Evolutionary conservation across 2,113 vertebrate genomes (phyloP).

Genomic region (Girardinichthys multiradiatus): DNA sequence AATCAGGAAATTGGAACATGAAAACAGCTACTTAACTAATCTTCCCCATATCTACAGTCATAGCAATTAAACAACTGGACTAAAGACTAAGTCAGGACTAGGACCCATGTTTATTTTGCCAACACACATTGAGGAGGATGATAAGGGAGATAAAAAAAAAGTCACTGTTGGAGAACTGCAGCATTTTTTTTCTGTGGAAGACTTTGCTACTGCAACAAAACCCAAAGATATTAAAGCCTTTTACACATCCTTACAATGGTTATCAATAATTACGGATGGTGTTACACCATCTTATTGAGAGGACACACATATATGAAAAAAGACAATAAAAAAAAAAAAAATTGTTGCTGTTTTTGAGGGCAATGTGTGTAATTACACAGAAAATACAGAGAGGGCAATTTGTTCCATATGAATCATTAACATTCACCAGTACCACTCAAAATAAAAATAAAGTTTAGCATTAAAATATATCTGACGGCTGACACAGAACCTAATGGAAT

Average conservation of each 20-base stretch:
- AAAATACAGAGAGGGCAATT: neutral
- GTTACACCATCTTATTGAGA: neutral
- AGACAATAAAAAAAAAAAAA: neutral
- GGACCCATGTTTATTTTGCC: neutral
- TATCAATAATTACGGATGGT: neutral
- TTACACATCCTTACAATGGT: neutral
- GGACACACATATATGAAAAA: neutral
- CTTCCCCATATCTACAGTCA: too few relatives aligned
- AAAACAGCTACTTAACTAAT: neutral
- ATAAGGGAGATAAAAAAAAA: neutral
- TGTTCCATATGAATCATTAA: neutral
- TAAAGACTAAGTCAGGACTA: neutral
- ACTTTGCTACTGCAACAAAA: neutral
- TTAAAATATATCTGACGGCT: constrained; percentile 5
- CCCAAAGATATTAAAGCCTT: neutral
- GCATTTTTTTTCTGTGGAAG: neutral
- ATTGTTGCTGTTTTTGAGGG: neutral
- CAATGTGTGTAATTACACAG: neutral
- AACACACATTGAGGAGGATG: neutral
- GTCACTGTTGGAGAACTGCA: neutral
- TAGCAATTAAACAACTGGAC: neutral
- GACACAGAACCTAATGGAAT: constrained; percentile 3
- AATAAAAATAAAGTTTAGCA: constrained; percentile 26
- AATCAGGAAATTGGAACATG: neutral
- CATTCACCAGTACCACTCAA: constrained; percentile 2